Base-by-base conservation (phyloP, 2,797 vertebrate genomes). In the Nasua narica region DNA sequence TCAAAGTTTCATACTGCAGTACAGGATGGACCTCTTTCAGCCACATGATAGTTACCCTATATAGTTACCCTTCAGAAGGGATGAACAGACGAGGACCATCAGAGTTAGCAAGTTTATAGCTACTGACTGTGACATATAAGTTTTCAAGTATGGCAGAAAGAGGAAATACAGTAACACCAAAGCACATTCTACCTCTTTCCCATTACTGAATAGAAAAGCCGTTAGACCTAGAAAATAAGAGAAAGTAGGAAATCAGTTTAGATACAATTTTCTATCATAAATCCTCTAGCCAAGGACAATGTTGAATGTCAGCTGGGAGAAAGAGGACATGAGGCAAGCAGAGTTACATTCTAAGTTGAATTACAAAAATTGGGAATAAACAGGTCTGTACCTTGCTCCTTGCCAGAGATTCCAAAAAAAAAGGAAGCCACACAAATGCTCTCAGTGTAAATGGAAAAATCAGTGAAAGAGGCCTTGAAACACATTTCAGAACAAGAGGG, bases 271-370 rank as follows among this genome's bases (percentile, higher is more conserved):
- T 37, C 5, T 11, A 27, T n/a, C 7, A 46, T 9, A 50, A 54
- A 58, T 19, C 2, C 5, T 67, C 3, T 60, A 58, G 13, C 29
- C 23, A 65, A 35, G 14, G 14, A 52, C 19, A 69, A 46, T 37
- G 13, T 18, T 56, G 7, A 18, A 9, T 4, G 4, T 16, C n/a
- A 3, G 21, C 0, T 10, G 40, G 43, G 15, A 10, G 29, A 29
- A 2, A 52, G 6, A 77, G 43, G 14, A 25, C 4, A 29, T 56
- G 21, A 25, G 48, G 0, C 6, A 40, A 25, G n/a, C 16, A 23
- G 29, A 77, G 4, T n/a, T 65, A 16, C 29, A 67, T 5, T 86
- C 14, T 7, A 52, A 23, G 21, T 18, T 77, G 29, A 92, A 21
- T 50, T 52, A 37, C 7, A n/a, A 82, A 19, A 81, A 56, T 0